Conservation (phyloP, 2,888 invertebrate genomes). For the Eumacrocentrus americanus region DNA sequence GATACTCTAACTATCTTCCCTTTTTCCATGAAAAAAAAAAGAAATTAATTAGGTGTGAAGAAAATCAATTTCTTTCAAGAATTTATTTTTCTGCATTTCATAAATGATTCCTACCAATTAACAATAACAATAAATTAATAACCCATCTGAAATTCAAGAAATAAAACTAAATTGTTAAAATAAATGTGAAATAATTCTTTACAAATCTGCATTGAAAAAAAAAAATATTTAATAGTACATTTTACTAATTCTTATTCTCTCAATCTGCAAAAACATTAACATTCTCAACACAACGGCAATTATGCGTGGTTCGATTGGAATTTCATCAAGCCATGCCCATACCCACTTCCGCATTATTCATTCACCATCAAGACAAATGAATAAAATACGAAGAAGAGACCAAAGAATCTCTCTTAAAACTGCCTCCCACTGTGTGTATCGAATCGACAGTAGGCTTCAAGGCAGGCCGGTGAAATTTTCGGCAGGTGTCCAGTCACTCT, state of each 20-base stretch:
- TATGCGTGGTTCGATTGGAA: neutral
- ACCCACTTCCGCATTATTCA: conserved; percentile 29
- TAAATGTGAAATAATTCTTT: neutral
- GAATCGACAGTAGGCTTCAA: too few relatives aligned
- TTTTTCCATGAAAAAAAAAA: too few relatives aligned
- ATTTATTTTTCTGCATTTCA: too few relatives aligned
- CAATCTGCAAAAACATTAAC: too few relatives aligned
- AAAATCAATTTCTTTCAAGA: too few relatives aligned
- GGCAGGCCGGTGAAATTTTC: neutral
- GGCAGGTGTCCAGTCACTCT: conserved; percentile 15
- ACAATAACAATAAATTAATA: too few relatives aligned
- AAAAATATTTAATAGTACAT: neutral
- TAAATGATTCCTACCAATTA: too few relatives aligned
- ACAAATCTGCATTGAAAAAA: neutral
- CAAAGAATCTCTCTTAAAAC: neutral
- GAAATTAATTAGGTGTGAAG: too few relatives aligned
- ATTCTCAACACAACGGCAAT: neutral
- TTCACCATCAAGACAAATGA: conserved; percentile 24
- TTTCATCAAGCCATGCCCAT: neutral
- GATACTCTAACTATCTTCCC: too few relatives aligned
- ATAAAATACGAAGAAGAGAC: neutral
- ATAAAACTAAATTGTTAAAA: too few relatives aligned
- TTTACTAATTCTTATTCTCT: neutral
- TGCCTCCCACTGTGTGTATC: too few relatives aligned
- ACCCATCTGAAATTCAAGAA: too few relatives aligned